Conservation (phyloP, 2,888 invertebrate genomes). For the Pollenia angustigena region DNA sequence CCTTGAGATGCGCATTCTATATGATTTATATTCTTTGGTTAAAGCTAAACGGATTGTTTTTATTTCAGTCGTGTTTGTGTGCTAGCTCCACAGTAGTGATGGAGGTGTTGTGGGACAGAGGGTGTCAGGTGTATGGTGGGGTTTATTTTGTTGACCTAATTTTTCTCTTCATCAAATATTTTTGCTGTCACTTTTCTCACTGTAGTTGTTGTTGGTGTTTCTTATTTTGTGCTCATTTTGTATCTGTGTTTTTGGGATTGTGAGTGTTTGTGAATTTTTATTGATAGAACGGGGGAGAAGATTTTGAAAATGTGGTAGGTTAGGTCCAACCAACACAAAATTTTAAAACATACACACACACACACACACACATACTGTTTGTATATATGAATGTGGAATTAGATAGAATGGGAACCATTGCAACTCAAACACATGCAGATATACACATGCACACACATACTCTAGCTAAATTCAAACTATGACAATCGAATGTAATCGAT, state of each 20-base stretch:
- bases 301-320: conserved; percentile 73
- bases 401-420: conserved; percentile 59
- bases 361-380: conserved; percentile 7
- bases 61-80: conserved; percentile 28
- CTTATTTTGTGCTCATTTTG: conserved; percentile 64
- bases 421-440: conserved; percentile 47
- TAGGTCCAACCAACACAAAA: conserved; percentile 65
- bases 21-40: too few species aligned
- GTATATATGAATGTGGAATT: neutral
- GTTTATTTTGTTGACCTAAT: conserved; percentile 82
- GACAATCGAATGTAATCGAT: conserved; percentile 70
- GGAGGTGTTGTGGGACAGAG: conserved; percentile 34
- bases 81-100: conserved; percentile 29
- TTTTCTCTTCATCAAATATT: conserved; percentile 79
- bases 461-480: conserved; percentile 71
- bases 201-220: conserved; percentile 52
- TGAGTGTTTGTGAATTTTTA: conserved; percentile 33
- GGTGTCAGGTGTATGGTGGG: conserved; percentile 74
- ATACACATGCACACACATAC: conserved; percentile 47
- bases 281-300: conserved; percentile 63
- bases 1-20: too few species aligned
- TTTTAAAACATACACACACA: neutral
- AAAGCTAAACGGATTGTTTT: conserved; percentile 45
- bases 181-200: conserved; percentile 70
- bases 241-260: conserved; percentile 7